Percentiles rank a stretch among this genome's conserved stretches.
Evolutionary conservation across 2,113 vertebrate genomes (phyloP).

Genomic region (Ptilonorhynchus violaceus): DNA sequence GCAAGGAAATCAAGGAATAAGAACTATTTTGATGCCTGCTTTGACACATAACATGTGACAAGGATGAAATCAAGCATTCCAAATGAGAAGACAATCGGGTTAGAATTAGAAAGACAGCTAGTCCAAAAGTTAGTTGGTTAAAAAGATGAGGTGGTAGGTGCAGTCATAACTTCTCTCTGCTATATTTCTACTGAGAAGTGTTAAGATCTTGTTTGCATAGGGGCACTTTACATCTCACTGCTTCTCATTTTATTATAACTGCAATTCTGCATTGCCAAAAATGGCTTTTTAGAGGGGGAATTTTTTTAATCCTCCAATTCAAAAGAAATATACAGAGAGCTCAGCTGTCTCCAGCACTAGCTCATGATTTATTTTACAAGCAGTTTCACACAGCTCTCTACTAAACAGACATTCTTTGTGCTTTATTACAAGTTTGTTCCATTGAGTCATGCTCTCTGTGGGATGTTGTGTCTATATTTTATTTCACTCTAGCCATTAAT

Average conservation of each 20-base stretch:
- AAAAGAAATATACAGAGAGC: conserved; percentile 55
- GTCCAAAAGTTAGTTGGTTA: background rate
- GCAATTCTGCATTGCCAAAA: conserved; percentile 44
- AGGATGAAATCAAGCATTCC: background rate
- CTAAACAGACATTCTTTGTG: conserved; percentile 71
- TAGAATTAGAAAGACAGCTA: background rate
- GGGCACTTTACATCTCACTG: conserved; percentile 49
- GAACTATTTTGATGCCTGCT: background rate
- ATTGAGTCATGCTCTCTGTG: conserved; percentile 74
- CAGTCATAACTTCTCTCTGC: background rate
- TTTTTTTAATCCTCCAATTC: conserved; percentile 59
- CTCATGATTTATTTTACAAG: conserved; percentile 75
- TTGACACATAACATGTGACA: background rate
- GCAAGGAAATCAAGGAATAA: background rate
- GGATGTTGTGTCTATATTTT: conserved; percentile 71
- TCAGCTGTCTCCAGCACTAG: conserved; percentile 31
- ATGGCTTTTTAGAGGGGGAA: conserved; percentile 25
- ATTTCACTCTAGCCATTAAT: conserved; percentile 73
- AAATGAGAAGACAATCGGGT: background rate
- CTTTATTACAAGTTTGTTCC: conserved; percentile 75
- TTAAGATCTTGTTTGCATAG: conserved; percentile 40
- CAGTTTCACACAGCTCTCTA: conserved; percentile 56
- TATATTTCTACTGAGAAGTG: background rate
- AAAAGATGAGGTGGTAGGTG: background rate
- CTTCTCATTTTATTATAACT: conserved; percentile 37